Evolutionary conservation across 2,113 vertebrate genomes (phyloP).

Genomic region (Nyctereutes procyonoides): DNA sequence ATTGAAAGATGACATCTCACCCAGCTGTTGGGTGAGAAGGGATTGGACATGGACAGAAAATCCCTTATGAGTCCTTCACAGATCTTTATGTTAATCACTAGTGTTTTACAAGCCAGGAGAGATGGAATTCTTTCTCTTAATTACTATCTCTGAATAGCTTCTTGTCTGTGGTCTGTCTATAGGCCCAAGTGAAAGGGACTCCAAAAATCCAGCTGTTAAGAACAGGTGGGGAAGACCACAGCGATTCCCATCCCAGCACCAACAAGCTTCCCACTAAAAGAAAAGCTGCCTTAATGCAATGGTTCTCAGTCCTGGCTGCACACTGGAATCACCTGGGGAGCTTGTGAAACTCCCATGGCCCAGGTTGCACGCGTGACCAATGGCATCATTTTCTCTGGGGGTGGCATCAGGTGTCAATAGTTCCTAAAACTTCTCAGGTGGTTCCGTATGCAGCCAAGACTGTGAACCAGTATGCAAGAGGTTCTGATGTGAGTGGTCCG

Average conservation of each 20-base stretch:
- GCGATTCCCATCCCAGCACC: neutral
- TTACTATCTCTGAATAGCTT: neutral
- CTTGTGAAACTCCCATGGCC: neutral
- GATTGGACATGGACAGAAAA: neutral
- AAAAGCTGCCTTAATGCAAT: fast-evolving
- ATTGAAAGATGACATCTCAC: neutral
- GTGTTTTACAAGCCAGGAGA: neutral
- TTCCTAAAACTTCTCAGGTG: neutral
- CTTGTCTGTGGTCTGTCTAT: neutral
- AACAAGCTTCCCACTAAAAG: neutral
- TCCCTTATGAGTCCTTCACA: neutral
- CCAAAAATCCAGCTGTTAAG: neutral
- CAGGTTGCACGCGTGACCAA: neutral
- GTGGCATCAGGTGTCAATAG: too few relatives aligned
- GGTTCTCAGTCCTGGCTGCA: neutral
- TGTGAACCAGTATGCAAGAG: neutral
- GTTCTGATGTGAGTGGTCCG: neutral
- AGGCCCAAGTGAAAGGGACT: neutral
- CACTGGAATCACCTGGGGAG: neutral
- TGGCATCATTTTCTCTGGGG: neutral
- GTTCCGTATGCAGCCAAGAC: neutral
- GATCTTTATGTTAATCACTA: neutral
- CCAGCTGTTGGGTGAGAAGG: neutral
- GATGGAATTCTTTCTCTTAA: neutral
- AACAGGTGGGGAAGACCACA: neutral